phyloP scores from a whole-genome alignment of 2,113 vertebrate genomes.

The Phoxinus phoxinus region DNA sequence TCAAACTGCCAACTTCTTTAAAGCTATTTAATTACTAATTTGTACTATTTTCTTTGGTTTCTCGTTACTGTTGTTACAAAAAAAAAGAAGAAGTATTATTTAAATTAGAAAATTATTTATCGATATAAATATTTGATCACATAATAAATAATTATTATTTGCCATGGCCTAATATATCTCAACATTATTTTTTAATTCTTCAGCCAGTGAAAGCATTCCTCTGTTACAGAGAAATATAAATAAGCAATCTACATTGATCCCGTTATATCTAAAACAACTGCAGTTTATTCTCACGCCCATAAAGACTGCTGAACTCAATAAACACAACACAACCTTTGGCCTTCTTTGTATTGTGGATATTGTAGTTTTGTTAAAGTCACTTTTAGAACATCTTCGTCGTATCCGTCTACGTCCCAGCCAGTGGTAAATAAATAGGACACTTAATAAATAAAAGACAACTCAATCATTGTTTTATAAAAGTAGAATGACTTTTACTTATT shows the following conservation, averaged over 20 bases:
- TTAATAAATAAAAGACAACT: background rate
- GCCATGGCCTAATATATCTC: background rate
- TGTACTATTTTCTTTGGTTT: too few species aligned
- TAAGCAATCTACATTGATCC: background rate
- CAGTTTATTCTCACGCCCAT: conserved; percentile 17
- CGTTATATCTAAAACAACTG: background rate
- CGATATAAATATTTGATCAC: background rate
- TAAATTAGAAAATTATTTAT: background rate
- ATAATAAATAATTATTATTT: background rate
- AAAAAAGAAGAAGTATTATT: background rate
- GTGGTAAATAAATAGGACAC: background rate
- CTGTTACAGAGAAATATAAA: background rate
- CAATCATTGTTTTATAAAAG: background rate
- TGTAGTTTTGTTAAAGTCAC: conserved; percentile 29
- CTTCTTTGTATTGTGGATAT: conserved; percentile 42
- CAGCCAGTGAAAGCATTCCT: background rate
- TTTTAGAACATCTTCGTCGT: background rate
- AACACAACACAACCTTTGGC: background rate
- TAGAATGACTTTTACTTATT: background rate
- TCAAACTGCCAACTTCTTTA: background rate
- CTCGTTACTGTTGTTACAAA: background rate
- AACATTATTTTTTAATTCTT: background rate
- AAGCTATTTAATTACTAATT: too few species aligned
- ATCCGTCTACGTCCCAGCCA: background rate
- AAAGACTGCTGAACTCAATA: background rate